Conservation (phyloP, 2,888 invertebrate genomes). For the Deilephila elpenor region DNA sequence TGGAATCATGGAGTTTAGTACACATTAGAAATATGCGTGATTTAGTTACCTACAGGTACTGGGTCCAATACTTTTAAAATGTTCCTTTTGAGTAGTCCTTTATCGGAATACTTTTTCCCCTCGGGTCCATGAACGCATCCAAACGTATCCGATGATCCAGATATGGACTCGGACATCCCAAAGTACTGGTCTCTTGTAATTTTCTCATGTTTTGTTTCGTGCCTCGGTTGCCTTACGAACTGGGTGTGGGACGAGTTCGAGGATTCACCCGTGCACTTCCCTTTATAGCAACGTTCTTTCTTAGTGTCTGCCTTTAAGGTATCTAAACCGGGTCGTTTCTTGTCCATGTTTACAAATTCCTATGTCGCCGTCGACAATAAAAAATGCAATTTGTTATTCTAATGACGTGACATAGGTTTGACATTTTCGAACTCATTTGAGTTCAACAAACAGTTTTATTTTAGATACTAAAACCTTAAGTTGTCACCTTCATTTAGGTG, state of each 20-base stretch:
- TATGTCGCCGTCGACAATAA: neutral
- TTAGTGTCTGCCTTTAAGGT: slow-evolving; percentile 25
- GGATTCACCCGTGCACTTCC: slow-evolving; percentile 49
- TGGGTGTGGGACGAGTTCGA: slow-evolving; percentile 59
- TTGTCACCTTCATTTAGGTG: neutral
- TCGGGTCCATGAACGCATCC: slow-evolving; percentile 60
- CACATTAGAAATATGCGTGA: no score
- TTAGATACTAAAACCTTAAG: neutral
- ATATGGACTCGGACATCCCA: slow-evolving; percentile 58
- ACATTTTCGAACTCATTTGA: slow-evolving; percentile 20
- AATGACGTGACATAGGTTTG: slow-evolving; percentile 22
- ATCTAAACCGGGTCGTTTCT: slow-evolving; percentile 37
- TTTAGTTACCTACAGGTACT: slow-evolving; percentile 47
- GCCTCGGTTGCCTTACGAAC: slow-evolving; percentile 52
- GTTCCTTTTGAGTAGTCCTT: slow-evolving; percentile 59
- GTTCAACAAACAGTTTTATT: slow-evolving; percentile 9
- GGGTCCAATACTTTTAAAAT: slow-evolving; percentile 64
- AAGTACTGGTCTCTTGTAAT: slow-evolving; percentile 59
- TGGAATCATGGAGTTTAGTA: no score
- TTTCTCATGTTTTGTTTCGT: slow-evolving; percentile 45
- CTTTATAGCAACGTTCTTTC: slow-evolving; percentile 40
- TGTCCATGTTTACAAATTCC: slow-evolving; percentile 44
- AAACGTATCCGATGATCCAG: slow-evolving; percentile 61
- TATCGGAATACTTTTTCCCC: slow-evolving; percentile 61
- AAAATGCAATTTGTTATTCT: slow-evolving; percentile 25